Evolutionary conservation across 2,888 invertebrate genomes (phyloP).

Genomic region (Crioceris asparagi): DNA sequence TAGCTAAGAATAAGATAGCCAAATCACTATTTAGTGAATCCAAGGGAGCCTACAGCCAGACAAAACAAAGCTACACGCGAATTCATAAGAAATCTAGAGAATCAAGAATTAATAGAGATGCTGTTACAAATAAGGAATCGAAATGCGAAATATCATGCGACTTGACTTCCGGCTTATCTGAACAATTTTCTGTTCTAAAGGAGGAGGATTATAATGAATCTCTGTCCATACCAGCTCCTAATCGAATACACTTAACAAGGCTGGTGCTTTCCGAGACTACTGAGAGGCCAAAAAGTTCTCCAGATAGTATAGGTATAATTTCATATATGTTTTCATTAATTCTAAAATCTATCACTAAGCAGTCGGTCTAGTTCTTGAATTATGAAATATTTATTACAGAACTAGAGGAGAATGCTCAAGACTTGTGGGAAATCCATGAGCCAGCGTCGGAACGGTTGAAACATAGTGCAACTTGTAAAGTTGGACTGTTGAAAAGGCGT

Average conservation of each 20-base stretch:
- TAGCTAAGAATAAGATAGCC: slow-evolving; percentile 8
- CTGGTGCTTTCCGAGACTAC: slow-evolving; percentile 30
- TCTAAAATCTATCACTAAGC: no score
- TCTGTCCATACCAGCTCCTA: slow-evolving; percentile 15
- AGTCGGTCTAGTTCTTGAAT: no score
- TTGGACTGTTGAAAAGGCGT: slow-evolving; percentile 29
- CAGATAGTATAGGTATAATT: slow-evolving; percentile 27
- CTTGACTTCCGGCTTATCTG: background rate
- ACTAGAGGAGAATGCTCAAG: slow-evolving; percentile 30
- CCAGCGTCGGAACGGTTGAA: slow-evolving; percentile 25
- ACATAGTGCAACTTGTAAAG: slow-evolving; percentile 29
- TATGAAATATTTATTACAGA: slow-evolving; percentile 13
- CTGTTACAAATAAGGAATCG: no score
- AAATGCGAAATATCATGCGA: no score
- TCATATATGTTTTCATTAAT: background rate
- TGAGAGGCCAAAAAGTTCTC: slow-evolving; percentile 35
- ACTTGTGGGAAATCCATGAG: slow-evolving; percentile 33
- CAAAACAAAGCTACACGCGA: slow-evolving; percentile 24
- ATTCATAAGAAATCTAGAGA: slow-evolving; percentile 22
- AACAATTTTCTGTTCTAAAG: background rate
- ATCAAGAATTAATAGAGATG: slow-evolving; percentile 2
- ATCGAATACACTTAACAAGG: slow-evolving; percentile 30
- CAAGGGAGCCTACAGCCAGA: slow-evolving; percentile 22
- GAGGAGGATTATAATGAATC: background rate
- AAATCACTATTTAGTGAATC: slow-evolving; percentile 22